Evolutionary conservation across 2,888 invertebrate genomes (phyloP).

Genomic region (Myopa testacea): DNA sequence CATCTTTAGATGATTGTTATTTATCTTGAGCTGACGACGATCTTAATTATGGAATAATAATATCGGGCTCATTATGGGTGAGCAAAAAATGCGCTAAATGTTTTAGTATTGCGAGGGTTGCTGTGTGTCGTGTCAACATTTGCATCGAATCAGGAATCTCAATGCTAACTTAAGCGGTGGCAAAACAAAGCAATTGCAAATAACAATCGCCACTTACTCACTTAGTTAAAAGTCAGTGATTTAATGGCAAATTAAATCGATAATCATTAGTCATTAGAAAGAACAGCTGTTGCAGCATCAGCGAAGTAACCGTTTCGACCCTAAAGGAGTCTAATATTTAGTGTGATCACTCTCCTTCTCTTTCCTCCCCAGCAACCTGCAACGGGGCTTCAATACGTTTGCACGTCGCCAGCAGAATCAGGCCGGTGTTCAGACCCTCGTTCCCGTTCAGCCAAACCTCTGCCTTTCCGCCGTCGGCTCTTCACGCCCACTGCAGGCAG

Average conservation of each 20-base stretch:
- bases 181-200: background rate
- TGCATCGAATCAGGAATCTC: slow-evolving; percentile 13
- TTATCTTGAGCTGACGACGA: background rate
- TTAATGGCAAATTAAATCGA: background rate
- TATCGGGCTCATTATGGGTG: too few relatives aligned
- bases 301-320: too few relatives aligned
- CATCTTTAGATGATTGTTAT: background rate
- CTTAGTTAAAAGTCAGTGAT: background rate
- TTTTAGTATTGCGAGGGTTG: slow-evolving; percentile 2
- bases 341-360: background rate
- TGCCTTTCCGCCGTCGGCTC: slow-evolving; percentile 41
- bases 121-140: background rate
- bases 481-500: slow-evolving; percentile 48
- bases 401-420: slow-evolving; percentile 46
- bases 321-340: too few relatives aligned
- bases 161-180: background rate
- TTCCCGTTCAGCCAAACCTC: slow-evolving; percentile 40
- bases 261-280: too few relatives aligned
- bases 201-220: background rate
- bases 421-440: slow-evolving; percentile 13
- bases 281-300: too few relatives aligned
- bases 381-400: slow-evolving; percentile 50
- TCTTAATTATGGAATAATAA: too few relatives aligned
- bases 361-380: slow-evolving; percentile 43
- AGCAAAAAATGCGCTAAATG: background rate